A percentile compares a stretch with the other conserved stretches of the same genome.
Evolutionary conservation across 1,140 invertebrate species (phyloP).

Genomic region (Coelopa frigida): DNA sequence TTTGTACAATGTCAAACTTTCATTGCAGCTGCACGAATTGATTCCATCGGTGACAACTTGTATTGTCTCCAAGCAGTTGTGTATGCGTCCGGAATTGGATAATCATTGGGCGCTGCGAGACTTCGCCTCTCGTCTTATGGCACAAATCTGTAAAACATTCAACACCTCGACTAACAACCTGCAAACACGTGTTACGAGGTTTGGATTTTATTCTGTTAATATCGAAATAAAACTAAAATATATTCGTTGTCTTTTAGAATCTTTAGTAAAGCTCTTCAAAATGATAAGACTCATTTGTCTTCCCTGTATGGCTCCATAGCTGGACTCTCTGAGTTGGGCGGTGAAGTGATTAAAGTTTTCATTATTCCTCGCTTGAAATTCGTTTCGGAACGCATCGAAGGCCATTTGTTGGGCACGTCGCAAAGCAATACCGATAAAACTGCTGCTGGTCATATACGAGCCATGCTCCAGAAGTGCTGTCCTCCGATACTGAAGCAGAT

Average conservation of each 20-base stretch:
- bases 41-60: slow-evolving; percentile 96
- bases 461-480: slow-evolving; percentile 78
- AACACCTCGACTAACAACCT: slow-evolving; percentile 95
- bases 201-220: slow-evolving; percentile 12
- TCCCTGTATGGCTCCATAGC: slow-evolving; percentile 91
- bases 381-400: slow-evolving; percentile 78
- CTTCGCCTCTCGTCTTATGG: slow-evolving; percentile 91
- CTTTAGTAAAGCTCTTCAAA: slow-evolving; percentile 66
- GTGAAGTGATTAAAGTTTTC: slow-evolving; percentile 89
- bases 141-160: slow-evolving; percentile 94
- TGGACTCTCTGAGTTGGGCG: slow-evolving; percentile 83
- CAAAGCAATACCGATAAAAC: slow-evolving; percentile 75
- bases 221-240: not conserved
- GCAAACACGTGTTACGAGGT: slow-evolving; percentile 86
- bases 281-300: slow-evolving; percentile 78
- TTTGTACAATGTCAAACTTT: too few species aligned
- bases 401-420: slow-evolving; percentile 57
- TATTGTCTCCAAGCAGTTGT: slow-evolving; percentile 93
- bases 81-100: slow-evolving; percentile 89
- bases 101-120: slow-evolving; percentile 98
- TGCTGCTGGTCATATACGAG: slow-evolving; percentile 89
- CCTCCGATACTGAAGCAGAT: slow-evolving; percentile 77
- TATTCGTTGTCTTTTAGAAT: slow-evolving; percentile 46
- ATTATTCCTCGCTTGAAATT: slow-evolving; percentile 81
- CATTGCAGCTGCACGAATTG: slow-evolving; percentile 89